A percentile compares a stretch with the other conserved stretches of the same genome.
Conservation (phyloP, 2,113 vertebrate species). For the Toxotes jaculatrix region DNA sequence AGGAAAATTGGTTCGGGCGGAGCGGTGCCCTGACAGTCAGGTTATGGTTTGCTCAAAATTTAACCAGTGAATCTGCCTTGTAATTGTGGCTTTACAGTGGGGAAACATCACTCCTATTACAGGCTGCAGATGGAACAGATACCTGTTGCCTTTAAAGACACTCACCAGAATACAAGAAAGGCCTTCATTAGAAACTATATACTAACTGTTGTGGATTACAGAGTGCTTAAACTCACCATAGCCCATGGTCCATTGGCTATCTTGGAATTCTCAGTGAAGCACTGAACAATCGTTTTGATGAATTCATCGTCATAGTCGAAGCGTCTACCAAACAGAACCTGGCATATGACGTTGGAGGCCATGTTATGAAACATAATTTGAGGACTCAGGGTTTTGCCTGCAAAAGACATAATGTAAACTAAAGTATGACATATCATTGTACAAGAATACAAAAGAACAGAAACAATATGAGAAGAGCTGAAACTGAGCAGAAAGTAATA, state of each 20-base stretch:
- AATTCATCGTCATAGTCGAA: slow-evolving; percentile 77
- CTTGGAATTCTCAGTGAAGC: slow-evolving; percentile 54
- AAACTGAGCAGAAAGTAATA: too few species aligned
- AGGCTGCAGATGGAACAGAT: too few species aligned
- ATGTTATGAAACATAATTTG: slow-evolving; percentile 75
- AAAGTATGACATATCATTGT: not conserved
- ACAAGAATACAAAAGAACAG: not conserved
- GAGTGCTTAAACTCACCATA: slow-evolving; percentile 63
- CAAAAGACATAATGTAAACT: not conserved
- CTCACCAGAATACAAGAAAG: too few species aligned
- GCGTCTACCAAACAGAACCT: slow-evolving; percentile 81
- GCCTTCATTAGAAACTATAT: too few species aligned
- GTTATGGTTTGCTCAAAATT: too few species aligned
- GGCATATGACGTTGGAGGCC: slow-evolving; percentile 85
- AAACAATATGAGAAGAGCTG: not conserved
- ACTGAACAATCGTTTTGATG: slow-evolving; percentile 59
- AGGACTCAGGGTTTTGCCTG: slow-evolving; percentile 70
- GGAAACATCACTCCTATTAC: too few species aligned
- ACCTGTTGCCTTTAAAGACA: too few species aligned
- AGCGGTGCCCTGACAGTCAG: too few species aligned
- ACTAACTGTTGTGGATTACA: too few species aligned
- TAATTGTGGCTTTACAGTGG: too few species aligned
- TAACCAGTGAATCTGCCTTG: too few species aligned
- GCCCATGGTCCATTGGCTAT: slow-evolving; percentile 74
- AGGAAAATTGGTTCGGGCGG: too few species aligned